Evolutionary conservation across 1,140 invertebrate species (phyloP).

Genomic region (Drosophila ficusphila): DNA sequence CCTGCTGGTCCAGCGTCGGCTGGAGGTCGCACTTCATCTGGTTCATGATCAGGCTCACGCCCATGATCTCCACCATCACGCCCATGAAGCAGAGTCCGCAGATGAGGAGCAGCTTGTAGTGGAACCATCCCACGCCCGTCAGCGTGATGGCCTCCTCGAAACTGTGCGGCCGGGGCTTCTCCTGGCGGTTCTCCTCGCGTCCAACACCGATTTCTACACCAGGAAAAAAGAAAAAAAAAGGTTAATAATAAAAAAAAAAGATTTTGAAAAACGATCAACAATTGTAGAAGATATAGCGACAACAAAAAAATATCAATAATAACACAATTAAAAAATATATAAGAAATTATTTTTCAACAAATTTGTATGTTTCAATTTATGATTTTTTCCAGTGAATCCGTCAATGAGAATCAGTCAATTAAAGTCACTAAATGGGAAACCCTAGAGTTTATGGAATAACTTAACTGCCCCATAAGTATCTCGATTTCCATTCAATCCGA

Average conservation of each 20-base stretch:
- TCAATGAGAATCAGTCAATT: conserved; percentile 14
- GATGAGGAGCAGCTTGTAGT: conserved; percentile 67
- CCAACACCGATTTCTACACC: conserved; percentile 7
- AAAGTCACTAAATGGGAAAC: conserved; percentile 9
- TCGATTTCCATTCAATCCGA: too few species aligned
- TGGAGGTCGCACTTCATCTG: conserved; percentile 86
- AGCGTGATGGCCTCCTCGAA: conserved; percentile 85
- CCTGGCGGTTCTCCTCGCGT: conserved; percentile 10
- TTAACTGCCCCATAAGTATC: conserved; percentile 21
- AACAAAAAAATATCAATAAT: too few species aligned
- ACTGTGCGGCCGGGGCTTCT: conserved; percentile 75
- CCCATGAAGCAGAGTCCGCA: conserved; percentile 75
- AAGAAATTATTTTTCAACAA: too few species aligned
- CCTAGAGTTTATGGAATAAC: conserved; percentile 42
- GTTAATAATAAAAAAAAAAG: background rate
- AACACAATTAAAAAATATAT: too few species aligned
- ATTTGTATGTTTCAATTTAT: too few species aligned
- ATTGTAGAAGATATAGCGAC: too few species aligned
- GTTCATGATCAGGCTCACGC: conserved; percentile 73
- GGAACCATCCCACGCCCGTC: conserved; percentile 66
- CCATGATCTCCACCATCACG: conserved; percentile 79
- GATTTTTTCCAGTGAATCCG: background rate
- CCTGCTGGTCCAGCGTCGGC: conserved; percentile 87
- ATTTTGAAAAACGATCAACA: background rate
- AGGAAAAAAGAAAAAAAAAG: too few species aligned